Conservation (phyloP, 2,113 vertebrate genomes). For the Rhea pennata region DNA sequence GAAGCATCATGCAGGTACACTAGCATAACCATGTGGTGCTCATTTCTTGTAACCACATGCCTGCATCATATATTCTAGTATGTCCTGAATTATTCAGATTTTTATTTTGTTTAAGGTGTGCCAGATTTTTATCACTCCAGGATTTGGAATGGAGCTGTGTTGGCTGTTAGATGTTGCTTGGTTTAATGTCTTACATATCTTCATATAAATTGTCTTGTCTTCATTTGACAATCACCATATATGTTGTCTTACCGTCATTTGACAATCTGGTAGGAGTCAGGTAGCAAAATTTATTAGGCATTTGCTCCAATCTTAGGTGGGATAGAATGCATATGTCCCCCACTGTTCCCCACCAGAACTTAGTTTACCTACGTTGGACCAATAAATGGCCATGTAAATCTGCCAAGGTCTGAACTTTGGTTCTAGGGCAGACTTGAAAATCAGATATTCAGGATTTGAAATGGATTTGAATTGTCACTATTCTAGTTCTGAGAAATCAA, state of each 20-base stretch:
- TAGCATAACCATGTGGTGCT: neutral
- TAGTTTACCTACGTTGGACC: neutral
- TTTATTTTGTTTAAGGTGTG: neutral
- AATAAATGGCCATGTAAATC: neutral
- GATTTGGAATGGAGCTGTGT: neutral
- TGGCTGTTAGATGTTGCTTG: neutral
- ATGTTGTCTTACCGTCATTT: neutral
- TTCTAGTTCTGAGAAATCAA: neutral
- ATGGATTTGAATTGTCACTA: neutral
- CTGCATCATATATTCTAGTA: neutral
- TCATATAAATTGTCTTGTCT: neutral
- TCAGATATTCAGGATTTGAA: neutral
- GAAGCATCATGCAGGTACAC: neutral
- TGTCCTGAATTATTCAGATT: neutral
- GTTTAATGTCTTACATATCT: neutral
- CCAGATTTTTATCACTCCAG: neutral
- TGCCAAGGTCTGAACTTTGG: neutral
- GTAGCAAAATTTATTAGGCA: neutral
- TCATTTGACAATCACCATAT: neutral
- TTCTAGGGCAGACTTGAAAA: neutral
- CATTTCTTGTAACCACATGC: neutral
- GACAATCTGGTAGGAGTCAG: neutral
- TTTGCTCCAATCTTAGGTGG: neutral
- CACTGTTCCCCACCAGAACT: neutral
- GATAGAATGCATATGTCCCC: neutral